Base-by-base conservation (phyloP, 2,888 invertebrate genomes). In the Cantharis lateralis region DNA sequence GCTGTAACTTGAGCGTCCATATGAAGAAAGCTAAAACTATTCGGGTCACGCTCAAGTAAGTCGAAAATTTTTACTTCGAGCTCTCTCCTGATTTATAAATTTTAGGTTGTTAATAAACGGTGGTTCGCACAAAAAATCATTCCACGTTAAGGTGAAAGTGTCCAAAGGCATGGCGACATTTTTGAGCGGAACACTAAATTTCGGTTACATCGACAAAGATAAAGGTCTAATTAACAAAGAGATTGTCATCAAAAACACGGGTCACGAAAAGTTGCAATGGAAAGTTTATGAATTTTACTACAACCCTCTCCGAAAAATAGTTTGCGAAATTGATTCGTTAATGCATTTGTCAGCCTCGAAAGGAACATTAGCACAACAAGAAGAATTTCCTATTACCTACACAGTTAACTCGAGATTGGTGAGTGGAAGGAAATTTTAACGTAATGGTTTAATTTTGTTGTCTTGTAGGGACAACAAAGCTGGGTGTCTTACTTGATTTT, bases 261-360 rank as follows among this genome's bases (percentile, higher is more conserved):
- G 81, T 1, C 15, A 76, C 3, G 78, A 82, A n/a, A 66, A 76
- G 11, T 13, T 84, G 3, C 63, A 78, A 5, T 87, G 87, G 87
- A 79, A 80, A 71, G 81, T 87, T 5, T 74, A 82, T 0, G 87
- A 87, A 78, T 81, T 86, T 10, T 79, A 80, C 72, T 86, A 83
- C 70, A 80, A 84, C 62, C 63, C 72, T 61, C 66, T 78, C 28
- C 15, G 20, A 9, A 69, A 71, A 15, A 62, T 10, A 7, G 64
- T 76, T 0, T 16, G 11, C 20, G 20, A 71, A 26, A 4, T 72
- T 7, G n/a, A 32, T 13, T 11, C 28, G 15, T 62, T 62, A 20
- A 11, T 20, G 3, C 71, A 71, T 72, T 20, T 79, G 18, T 77
- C 79, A 1, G 1, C 10, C 10, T 69, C 26, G 0, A n/a, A 26